Evolutionary conservation across 2,888 invertebrate species (phyloP), one percentile per base, ranked within the genome.

Genomic region (Muschampia plurimacula): DNA sequence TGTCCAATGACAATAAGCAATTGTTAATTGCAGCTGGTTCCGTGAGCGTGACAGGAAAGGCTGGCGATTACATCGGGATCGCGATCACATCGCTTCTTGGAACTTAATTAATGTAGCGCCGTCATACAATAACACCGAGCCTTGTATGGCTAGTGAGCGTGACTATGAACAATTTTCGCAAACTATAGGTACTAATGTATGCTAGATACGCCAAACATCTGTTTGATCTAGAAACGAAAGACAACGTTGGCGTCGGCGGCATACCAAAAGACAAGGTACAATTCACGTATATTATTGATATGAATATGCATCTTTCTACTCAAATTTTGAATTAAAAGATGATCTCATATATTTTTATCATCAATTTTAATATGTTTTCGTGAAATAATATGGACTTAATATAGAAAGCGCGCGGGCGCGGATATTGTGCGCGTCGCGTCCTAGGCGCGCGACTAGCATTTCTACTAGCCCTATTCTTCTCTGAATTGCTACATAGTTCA

Each of bases 21-120:
- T 71, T 74, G 82, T 80, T 83, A 87, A 87, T 86, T 83, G 83
- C 77, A 70, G 74, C 74, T 80, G 76, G 86, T 88, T 85, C 87
- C 80, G 67, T 76, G 74, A 85, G 84, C 89, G 86, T 86, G 91
- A 90, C 90, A 89, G 89, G 90, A 91, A 90, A 88, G 84, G 82
- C 84, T 79, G 78, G 69, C 80, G 88, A 89, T 89, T 86, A 83
- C 80, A 85, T 84, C 84, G 82, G 81, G 82, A 88, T 89, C 83
- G 80, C 81, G 83, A 86, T 86, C 84, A 79, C 80, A 81, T 82
- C 83, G 81, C 64, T 90, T 88, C 89, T 83, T 77, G 81, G 89
- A 89, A 90, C 79, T 74, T 66, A 83, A 89, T 89, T 89, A 83
- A 74, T 74, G 36, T 74, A 60, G n/a, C 75, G 68, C 75, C 74